Base-by-base conservation (phyloP, 1,140 invertebrate genomes). In the Pogonus chalceus region DNA sequence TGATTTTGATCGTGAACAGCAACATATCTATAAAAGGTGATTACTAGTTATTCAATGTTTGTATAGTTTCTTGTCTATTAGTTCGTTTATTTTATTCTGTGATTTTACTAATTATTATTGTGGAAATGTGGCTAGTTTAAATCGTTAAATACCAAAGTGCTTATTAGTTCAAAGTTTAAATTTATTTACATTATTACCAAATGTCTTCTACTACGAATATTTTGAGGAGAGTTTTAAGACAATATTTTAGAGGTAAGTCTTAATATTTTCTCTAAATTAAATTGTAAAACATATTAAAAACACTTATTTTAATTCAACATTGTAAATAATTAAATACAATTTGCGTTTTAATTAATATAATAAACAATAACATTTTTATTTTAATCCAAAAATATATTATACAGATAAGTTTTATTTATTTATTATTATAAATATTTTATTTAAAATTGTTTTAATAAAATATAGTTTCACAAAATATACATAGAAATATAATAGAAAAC, bases 101-200 rank as follows among this genome's bases (percentile, higher is more conserved):
- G 37, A 12, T 43, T 12, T n/a, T n/a, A n/a, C n/a, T n/a, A n/a
- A n/a, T n/a, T n/a, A n/a, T 9, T 4, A 7, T 9, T 43, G 37
- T 43, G 18, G 18, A 4, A 43, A 43, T 43, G 37, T 43, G 4
- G 9, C 3, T 43, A 18, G 37, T 43, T 43, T 43, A 43, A 9
- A 3, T 18, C 7, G 18, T 16, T 10, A 43, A 18, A 7, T 31
- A 31, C 18, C 18, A 12, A 7, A 43, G 37, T 43, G 37, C 7
- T 43, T 18, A 43, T 43, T 12, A n/a, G 7, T 43, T 31, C 4
- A 7, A 7, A 31, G 26, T 31, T 12, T 43, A 43, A 10, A 43
- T 43, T 43, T 43, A 43, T 43, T 43, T 43, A 10, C 18, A 43
- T 12, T 43, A 43, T 12, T 12, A 43, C 37, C 37, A 43, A 43